Conservation (phyloP, 2,888 invertebrate species). For the Pasiphila rectangulata region DNA sequence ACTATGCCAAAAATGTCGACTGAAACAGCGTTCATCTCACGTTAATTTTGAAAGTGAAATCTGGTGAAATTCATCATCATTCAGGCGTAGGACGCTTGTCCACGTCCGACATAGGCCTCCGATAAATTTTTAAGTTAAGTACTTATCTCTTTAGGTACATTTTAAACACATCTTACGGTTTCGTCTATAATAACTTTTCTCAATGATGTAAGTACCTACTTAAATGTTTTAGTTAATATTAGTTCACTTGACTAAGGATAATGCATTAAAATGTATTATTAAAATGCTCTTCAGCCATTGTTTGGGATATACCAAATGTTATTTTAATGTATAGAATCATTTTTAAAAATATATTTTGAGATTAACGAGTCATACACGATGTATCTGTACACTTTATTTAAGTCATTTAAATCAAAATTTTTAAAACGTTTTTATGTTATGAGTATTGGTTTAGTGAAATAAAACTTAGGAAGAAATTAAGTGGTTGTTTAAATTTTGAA, state of each 20-base stretch:
- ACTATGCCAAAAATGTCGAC: no score
- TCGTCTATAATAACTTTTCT: no score
- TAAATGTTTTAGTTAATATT: no score
- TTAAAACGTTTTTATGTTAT: constrained; percentile 55
- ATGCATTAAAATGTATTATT: background rate
- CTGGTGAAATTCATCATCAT: no score
- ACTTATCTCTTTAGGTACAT: no score
- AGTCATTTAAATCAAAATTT: constrained; percentile 38
- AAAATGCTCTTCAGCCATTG: constrained; percentile 26
- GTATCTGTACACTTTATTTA: constrained; percentile 37
- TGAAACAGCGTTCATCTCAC: no score
- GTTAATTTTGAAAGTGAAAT: no score
- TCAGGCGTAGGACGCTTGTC: no score
- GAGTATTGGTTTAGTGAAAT: constrained; percentile 69
- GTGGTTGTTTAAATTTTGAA: constrained; percentile 23
- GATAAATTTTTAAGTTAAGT: no score
- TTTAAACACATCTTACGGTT: no score
- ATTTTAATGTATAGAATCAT: constrained; percentile 58
- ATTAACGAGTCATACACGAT: constrained; percentile 59
- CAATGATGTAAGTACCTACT: no score
- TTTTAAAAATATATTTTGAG: constrained; percentile 64
- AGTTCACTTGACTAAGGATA: background rate
- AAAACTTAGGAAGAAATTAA: constrained; percentile 55
- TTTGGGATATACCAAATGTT: constrained; percentile 43
- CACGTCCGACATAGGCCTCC: no score